phyloP scores from a whole-genome alignment of 1,140 invertebrate genomes.

The Telenomus remus region DNA sequence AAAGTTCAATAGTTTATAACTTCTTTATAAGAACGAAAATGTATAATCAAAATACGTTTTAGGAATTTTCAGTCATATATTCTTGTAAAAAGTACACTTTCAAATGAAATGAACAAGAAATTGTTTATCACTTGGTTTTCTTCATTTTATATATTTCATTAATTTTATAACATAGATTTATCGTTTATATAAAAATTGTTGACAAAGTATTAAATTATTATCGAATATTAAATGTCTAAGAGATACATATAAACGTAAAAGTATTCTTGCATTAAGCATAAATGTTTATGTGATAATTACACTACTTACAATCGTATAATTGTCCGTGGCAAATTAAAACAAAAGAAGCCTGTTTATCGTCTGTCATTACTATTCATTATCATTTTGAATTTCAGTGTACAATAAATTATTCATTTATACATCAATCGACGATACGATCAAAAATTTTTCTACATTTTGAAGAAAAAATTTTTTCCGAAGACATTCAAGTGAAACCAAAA shows the following conservation, averaged over 20 bases:
- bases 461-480: not conserved
- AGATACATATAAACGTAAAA: constrained; percentile 46
- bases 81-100: too few relatives aligned
- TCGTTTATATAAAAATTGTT: constrained; percentile 50
- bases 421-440: not conserved
- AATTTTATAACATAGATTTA: constrained; percentile 45
- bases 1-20: too few relatives aligned
- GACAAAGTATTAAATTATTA: constrained; percentile 53
- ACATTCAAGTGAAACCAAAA: not conserved
- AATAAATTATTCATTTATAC: constrained; percentile 9
- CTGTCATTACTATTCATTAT: too few relatives aligned
- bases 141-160: constrained; percentile 46
- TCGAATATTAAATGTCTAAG: constrained; percentile 52
- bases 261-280: constrained; percentile 45
- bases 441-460: not conserved
- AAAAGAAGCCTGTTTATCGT: not conserved
- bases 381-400: constrained; percentile 5
- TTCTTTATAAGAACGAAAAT: too few relatives aligned
- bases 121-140: constrained; percentile 27
- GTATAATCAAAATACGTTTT: too few relatives aligned
- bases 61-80: too few relatives aligned
- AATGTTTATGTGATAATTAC: constrained; percentile 46
- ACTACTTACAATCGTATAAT: constrained; percentile 31
- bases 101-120: too few relatives aligned
- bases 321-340: constrained; percentile 31